A percentile compares a stretch with the other conserved stretches of the same genome.
phyloP scores from a whole-genome alignment of 2,797 vertebrate genomes.

The Sebastes matsubarae region DNA sequence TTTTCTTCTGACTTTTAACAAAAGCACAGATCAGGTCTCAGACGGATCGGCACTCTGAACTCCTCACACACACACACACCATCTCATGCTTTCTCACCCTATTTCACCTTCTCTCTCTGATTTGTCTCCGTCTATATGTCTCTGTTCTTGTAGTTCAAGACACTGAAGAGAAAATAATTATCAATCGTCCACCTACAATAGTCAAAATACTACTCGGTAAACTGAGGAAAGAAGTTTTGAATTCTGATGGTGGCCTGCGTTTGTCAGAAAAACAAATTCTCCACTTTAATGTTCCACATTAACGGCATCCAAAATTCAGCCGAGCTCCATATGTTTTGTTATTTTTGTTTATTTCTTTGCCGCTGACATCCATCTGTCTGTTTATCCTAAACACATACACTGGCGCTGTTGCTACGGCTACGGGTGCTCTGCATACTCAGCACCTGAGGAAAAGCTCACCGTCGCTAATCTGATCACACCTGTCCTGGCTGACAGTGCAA shows the following conservation, averaged over 20 bases:
- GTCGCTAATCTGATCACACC: constrained; percentile 22
- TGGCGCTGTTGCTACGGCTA: constrained; percentile 5
- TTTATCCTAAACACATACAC: constrained; percentile 26
- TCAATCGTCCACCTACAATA: neutral
- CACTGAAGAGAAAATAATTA: neutral
- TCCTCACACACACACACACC: neutral
- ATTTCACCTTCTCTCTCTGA: neutral
- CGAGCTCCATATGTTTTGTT: constrained; percentile 21
- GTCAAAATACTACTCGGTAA: neutral
- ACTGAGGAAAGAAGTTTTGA: neutral
- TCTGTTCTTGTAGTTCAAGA: neutral
- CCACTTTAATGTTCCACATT: neutral
- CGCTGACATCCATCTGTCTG: constrained; percentile 31
- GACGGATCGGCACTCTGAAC: neutral
- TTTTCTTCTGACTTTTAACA: neutral
- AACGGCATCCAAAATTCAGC: neutral
- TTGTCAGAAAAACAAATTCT: neutral
- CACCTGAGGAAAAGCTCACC: constrained; percentile 16
- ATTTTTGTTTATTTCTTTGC: neutral
- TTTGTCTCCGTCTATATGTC: neutral
- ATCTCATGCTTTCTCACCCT: neutral
- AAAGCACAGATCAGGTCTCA: neutral
- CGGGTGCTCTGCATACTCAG: neutral
- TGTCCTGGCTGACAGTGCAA: neutral
- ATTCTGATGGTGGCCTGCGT: neutral